Evolutionary conservation across 2,888 invertebrate species (phyloP).

Genomic region (Parnassius mnemosyne): DNA sequence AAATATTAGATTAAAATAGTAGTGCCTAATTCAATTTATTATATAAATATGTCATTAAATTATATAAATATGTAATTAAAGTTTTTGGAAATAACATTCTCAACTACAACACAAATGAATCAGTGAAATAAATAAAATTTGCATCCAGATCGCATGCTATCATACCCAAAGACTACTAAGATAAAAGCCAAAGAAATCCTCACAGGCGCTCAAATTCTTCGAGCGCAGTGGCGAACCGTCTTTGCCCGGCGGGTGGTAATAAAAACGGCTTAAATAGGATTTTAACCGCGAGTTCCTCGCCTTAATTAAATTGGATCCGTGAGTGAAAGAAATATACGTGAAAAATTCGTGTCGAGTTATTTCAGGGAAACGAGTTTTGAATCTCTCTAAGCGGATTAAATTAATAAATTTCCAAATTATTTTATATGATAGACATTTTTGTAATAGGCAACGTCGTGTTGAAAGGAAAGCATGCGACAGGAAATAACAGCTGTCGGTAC

Average conservation of each 20-base stretch:
- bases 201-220: conserved; percentile 73
- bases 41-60: conserved; percentile 15
- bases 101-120: conserved; percentile 18
- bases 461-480: conserved; percentile 49
- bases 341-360: conserved; percentile 77
- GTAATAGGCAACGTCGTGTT: conserved; percentile 36
- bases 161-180: conserved; percentile 58
- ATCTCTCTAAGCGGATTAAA: conserved; percentile 66
- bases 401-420: conserved; percentile 48
- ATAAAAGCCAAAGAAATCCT: conserved; percentile 73
- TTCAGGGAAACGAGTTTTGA: conserved; percentile 68
- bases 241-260: conserved; percentile 78
- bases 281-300: conserved; percentile 79
- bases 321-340: conserved; percentile 78
- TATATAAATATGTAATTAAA: conserved; percentile 27
- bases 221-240: conserved; percentile 72
- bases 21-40: too few species aligned
- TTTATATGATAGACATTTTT: conserved; percentile 33
- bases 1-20: too few species aligned
- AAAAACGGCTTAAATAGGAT: conserved; percentile 81
- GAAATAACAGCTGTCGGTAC: conserved; percentile 61
- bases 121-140: conserved; percentile 55
- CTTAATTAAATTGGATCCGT: conserved; percentile 81
- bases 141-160: conserved; percentile 68
- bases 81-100: conserved; percentile 44